Base-by-base conservation (phyloP, 2,797 vertebrate genomes). In the Steatocranus sp. region DNA sequence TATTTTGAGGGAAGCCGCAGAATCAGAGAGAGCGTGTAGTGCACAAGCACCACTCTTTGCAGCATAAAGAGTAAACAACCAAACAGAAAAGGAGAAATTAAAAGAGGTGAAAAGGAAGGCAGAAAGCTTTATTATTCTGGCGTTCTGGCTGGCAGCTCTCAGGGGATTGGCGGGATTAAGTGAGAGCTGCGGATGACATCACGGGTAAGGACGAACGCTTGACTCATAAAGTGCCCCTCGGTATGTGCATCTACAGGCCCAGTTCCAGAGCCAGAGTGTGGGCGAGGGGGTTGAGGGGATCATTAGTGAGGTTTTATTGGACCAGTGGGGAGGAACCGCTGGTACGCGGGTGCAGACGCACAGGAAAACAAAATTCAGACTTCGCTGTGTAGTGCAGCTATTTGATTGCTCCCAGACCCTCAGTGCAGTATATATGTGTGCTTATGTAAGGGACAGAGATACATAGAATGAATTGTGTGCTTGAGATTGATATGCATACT, bases 301-400 rank as follows among this genome's bases (percentile, higher is more conserved):
- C 95, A 96, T 96, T 96, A 96, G 94, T 93, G 92, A 86, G 91
- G 86, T 95, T 97, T 97, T 96, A 96, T 96, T 95, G 95, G 94
- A 91, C 89, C 85, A 36, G 82, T 91, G 94, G 93, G 90, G 92
- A 94, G 92, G 92, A 95, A 90, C 91, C 86, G 50, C 90, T 91
- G 91, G 88, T 95, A 94, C 94, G 93, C 88, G 89, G 94, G 93
- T 94, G 93, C 95, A 96, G 93, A 92, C 94, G 87, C 84, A 88
- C 92, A 95, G 93, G 94, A 94, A 95, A 94, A 93, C 94, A 92
- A 88, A 91, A 92, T 89, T 93, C 90, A 93, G 92, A 92, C 91
- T 48, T 61, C 88, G 85, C 90, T 89, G 61, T 89, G 85, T 83
- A 89, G 88, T 88, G 92, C 92, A 90, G 84, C 83, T 74, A 81